Conservation (phyloP, 2,888 invertebrate genomes). For the Oxycera nigricornis region DNA sequence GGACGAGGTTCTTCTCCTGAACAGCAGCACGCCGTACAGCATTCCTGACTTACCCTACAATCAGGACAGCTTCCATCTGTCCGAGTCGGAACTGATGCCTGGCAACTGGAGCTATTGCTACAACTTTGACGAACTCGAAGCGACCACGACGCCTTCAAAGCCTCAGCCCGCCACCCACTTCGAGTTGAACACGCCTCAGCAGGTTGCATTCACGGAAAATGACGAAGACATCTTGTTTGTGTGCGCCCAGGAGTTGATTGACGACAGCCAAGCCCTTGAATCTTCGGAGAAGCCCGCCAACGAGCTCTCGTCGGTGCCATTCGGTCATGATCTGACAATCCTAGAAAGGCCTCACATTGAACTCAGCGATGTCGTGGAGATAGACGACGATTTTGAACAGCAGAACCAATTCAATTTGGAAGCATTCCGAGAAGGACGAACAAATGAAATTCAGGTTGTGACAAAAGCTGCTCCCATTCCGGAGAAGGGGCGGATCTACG, state of each 20-base stretch:
- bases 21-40: slow-evolving; percentile 38
- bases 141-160: slow-evolving; percentile 47
- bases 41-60: slow-evolving; percentile 43
- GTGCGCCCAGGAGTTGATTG: slow-evolving; percentile 51
- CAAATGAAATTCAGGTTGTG: neutral
- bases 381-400: slow-evolving; percentile 47
- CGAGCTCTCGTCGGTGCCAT: neutral
- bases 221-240: slow-evolving; percentile 50
- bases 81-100: slow-evolving; percentile 24
- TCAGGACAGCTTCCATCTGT: slow-evolving; percentile 24
- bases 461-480: slow-evolving; percentile 41
- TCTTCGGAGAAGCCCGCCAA: neutral
- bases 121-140: slow-evolving; percentile 47
- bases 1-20: slow-evolving; percentile 45
- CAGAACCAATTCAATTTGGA: no score
- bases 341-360: neutral
- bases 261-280: slow-evolving; percentile 41
- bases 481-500: slow-evolving; percentile 59
- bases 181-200: slow-evolving; percentile 54
- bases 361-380: slow-evolving; percentile 47
- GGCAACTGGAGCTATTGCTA: slow-evolving; percentile 48
- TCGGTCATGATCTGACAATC: neutral
- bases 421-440: slow-evolving; percentile 7
- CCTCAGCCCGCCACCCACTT: slow-evolving; percentile 47
- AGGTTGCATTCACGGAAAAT: slow-evolving; percentile 47